Percentiles rank a stretch among this genome's conserved stretches.
Conservation (phyloP, 1,140 invertebrate genomes). For the Pristionchus pacificus region DNA sequence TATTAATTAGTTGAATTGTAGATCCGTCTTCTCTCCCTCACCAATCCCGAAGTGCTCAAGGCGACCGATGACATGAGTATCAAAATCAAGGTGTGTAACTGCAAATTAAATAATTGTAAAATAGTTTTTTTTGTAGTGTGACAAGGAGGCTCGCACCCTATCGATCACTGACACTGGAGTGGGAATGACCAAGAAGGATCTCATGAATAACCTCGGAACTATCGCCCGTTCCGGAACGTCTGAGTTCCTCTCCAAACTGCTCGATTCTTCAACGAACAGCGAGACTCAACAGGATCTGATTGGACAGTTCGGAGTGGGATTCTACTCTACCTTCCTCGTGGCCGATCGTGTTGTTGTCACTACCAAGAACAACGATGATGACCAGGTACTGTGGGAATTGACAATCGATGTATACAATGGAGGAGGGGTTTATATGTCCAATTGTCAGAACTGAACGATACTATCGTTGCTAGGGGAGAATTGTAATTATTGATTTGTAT, state of each 20-base stretch:
- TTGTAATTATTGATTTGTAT: background rate
- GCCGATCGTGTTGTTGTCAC: conserved; percentile 83
- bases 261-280: conserved; percentile 68
- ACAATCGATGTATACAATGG: too few species aligned
- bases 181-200: conserved; percentile 91
- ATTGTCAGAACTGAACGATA: too few species aligned
- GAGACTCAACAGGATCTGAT: conserved; percentile 63
- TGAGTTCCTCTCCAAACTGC: conserved; percentile 91
- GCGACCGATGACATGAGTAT: conserved; percentile 79
- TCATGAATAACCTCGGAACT: conserved; percentile 93
- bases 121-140: conserved; percentile 64
- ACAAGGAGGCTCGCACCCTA: conserved; percentile 87
- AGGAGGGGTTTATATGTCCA: too few species aligned
- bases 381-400: conserved; percentile 66
- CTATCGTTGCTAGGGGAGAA: too few species aligned
- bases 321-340: conserved; percentile 93
- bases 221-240: conserved; percentile 99
- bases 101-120: conserved; percentile 6
- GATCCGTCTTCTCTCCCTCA: conserved; percentile 81
- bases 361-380: conserved; percentile 85
- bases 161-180: conserved; percentile 95
- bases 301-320: conserved; percentile 90
- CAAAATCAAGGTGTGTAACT: conserved; percentile 72
- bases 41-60: conserved; percentile 73
- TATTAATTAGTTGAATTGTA: conserved; percentile 68